phyloP scores from a whole-genome alignment of 1,140 invertebrate genomes.

The Phocides pigmalion region DNA sequence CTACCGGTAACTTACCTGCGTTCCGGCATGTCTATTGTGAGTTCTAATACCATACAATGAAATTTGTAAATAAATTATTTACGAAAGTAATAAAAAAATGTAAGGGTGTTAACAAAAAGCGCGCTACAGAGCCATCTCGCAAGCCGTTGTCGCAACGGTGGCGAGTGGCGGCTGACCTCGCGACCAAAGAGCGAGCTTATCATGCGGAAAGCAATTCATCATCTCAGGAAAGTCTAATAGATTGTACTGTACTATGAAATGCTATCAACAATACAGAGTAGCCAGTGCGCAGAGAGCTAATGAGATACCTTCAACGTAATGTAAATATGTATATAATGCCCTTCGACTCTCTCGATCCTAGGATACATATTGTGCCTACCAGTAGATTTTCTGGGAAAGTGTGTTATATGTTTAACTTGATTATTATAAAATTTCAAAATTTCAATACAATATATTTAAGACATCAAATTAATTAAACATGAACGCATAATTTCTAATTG shows the following conservation, averaged over 20 bases:
- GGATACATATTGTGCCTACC: no score
- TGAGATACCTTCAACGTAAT: no score
- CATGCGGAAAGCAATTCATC: slow-evolving; percentile 30
- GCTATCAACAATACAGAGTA: slow-evolving; percentile 14
- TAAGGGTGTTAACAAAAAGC: slow-evolving; percentile 8
- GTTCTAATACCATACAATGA: slow-evolving; percentile 7
- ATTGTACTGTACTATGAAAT: slow-evolving; percentile 15
- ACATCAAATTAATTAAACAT: no score
- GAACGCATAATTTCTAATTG: no score
- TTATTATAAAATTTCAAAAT: no score
- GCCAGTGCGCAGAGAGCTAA: no score
- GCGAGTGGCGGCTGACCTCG: slow-evolving; percentile 17
- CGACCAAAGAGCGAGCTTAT: slow-evolving; percentile 18
- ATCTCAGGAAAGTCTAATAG: slow-evolving; percentile 26
- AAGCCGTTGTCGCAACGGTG: neutral
- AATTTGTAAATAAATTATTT: slow-evolving; percentile 13
- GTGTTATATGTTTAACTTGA: no score
- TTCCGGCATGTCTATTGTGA: neutral
- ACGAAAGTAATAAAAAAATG: neutral
- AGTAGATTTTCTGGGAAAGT: no score
- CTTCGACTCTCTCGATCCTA: no score
- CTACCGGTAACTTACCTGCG: neutral
- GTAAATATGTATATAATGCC: no score
- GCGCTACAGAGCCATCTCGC: neutral
- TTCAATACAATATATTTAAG: no score